phyloP scores from a whole-genome alignment of 2,797 vertebrate species.

The Alectoris magna region DNA sequence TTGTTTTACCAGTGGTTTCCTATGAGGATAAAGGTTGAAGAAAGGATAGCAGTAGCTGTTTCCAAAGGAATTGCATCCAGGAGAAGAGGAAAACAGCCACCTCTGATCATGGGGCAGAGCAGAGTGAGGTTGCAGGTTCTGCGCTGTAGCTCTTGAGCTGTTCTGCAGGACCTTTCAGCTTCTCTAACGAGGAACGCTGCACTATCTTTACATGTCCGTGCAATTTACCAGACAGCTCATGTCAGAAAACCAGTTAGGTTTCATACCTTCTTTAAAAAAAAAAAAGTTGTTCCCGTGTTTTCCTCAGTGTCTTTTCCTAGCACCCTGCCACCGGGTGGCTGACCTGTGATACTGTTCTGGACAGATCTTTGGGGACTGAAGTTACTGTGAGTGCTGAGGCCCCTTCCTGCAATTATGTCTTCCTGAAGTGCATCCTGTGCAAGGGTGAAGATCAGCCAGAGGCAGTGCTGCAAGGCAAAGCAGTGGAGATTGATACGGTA shows the following conservation, averaged over 20 bases:
- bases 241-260: neutral
- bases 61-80: neutral
- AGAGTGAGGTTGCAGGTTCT: neutral
- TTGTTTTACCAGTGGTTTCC: neutral
- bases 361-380: neutral
- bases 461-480: neutral
- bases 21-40: neutral
- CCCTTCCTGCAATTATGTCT: constrained; percentile 52
- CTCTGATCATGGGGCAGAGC: neutral
- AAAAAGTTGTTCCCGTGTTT: neutral
- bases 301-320: neutral
- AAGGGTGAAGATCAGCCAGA: constrained; percentile 27
- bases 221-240: neutral
- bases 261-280: neutral
- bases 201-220: neutral
- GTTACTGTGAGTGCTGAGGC: neutral
- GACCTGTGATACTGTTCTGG: neutral
- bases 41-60: neutral
- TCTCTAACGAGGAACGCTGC: neutral
- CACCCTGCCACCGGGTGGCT: neutral
- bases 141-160: accelerated
- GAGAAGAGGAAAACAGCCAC: neutral
- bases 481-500: neutral
- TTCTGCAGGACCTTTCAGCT: neutral
- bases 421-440: constrained; percentile 58